Percentiles rank a stretch among this genome's conserved stretches.
phyloP scores from a whole-genome alignment of 2,888 invertebrate species.

The Nebria brevicollis region DNA sequence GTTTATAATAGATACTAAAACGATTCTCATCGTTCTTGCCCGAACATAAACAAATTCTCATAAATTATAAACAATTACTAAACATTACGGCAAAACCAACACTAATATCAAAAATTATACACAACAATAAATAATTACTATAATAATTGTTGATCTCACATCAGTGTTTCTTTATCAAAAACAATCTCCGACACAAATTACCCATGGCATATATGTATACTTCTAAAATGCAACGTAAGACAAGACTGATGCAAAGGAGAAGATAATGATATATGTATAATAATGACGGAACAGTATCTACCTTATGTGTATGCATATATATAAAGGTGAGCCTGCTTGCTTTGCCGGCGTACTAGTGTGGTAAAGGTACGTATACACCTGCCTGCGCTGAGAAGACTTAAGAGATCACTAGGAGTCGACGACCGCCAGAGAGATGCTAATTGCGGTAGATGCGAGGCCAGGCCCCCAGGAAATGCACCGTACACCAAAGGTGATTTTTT shows the following conservation, averaged over 20 bases:
- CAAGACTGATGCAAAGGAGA: not conserved
- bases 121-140: not conserved
- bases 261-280: not conserved
- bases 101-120: not conserved
- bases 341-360: not conserved
- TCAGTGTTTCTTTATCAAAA: not conserved
- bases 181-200: not conserved
- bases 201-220: not conserved
- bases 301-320: not conserved
- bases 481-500: conserved; percentile 6
- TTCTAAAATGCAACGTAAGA: not conserved
- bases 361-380: not conserved
- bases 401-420: conserved; percentile 11
- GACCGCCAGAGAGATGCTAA: conserved; percentile 35
- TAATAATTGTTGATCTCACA: not conserved
- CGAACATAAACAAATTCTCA: not conserved
- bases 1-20: too few species aligned
- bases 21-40: not conserved
- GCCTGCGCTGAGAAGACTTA: not conserved
- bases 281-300: not conserved
- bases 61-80: not conserved
- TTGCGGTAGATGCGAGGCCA: conserved; percentile 22
- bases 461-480: conserved; percentile 34
- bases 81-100: not conserved
- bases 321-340: conserved; percentile 5